Evolutionary conservation across 2,888 invertebrate genomes (phyloP).

Genomic region (Morpho helenor): DNA sequence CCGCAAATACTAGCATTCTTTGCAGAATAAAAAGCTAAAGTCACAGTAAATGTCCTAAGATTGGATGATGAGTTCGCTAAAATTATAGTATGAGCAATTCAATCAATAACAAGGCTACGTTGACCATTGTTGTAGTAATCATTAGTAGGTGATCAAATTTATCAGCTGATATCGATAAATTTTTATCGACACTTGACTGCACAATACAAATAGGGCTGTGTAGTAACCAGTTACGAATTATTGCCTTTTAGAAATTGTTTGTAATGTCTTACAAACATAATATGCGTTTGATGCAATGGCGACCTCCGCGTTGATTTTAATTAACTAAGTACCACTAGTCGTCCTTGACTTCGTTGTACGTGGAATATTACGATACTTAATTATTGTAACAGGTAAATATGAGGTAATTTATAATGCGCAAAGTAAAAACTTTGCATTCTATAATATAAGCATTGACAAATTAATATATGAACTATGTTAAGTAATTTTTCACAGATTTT

Average conservation of each 20-base stretch:
- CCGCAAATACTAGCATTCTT: too few relatives aligned
- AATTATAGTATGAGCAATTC: too few relatives aligned
- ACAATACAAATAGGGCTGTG: neutral
- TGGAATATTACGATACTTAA: neutral
- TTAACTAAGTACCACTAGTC: neutral
- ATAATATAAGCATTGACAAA: neutral
- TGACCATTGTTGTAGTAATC: neutral
- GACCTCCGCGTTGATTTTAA: conserved; percentile 1
- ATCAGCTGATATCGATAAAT: neutral
- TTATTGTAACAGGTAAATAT: too few relatives aligned
- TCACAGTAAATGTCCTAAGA: too few relatives aligned
- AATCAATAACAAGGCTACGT: too few relatives aligned
- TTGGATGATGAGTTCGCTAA: too few relatives aligned
- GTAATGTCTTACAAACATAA: neutral
- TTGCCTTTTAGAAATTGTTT: neutral
- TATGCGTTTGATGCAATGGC: conserved; percentile 5
- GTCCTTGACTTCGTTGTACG: neutral
- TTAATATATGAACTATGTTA: neutral
- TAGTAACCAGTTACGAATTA: neutral
- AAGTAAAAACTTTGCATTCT: neutral
- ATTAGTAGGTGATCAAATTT: neutral
- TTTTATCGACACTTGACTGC: neutral
- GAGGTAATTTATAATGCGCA: neutral
- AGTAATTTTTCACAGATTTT: neutral
- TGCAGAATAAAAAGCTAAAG: too few relatives aligned